A percentile compares a stretch with the other conserved stretches of the same genome.
These are phyloP conservation scores for Periophthalmodon schlosseri DNA, from an alignment of 2,113 vertebrate genomes.

Conservation along the genomic window DNA sequence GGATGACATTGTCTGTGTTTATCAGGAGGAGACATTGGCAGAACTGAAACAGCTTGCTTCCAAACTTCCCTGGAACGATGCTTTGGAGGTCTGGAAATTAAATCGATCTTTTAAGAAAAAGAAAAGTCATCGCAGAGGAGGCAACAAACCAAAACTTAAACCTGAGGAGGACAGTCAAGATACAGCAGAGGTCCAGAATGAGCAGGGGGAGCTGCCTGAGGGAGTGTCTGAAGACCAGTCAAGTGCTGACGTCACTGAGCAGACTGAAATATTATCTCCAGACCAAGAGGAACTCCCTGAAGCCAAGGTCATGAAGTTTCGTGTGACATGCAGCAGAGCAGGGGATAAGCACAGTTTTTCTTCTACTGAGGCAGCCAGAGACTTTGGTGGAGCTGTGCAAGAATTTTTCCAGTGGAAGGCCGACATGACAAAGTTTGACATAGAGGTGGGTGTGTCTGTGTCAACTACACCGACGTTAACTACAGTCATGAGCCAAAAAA, in stretches of 20 bases:
- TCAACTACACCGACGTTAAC: background rate
- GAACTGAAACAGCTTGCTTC: slow-evolving; percentile 87
- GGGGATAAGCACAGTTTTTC: slow-evolving; percentile 95
- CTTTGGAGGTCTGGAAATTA: slow-evolving; percentile 88
- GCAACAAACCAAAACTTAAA: slow-evolving; percentile 50
- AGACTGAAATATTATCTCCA: slow-evolving; percentile 13
- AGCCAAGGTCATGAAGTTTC: slow-evolving; percentile 80
- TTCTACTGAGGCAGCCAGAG: slow-evolving; percentile 92
- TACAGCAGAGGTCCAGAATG: slow-evolving; percentile 12
- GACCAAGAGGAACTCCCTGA: slow-evolving; percentile 40
- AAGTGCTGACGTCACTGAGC: background rate
- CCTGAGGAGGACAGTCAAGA: slow-evolving; percentile 39
- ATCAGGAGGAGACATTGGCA: slow-evolving; percentile 86
- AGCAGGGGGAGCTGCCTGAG: slow-evolving; percentile 36
- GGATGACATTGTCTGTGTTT: slow-evolving; percentile 5
- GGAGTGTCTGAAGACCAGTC: slow-evolving; percentile 19
- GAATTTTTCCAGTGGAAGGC: slow-evolving; percentile 97
- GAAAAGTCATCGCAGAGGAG: slow-evolving; percentile 81
- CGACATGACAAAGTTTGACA: slow-evolving; percentile 97
- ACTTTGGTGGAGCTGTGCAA: slow-evolving; percentile 94
- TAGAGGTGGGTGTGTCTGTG: slow-evolving; percentile 83
- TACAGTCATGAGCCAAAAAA: slow-evolving; percentile 11
- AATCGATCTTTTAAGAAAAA: slow-evolving; percentile 91
- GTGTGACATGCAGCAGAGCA: slow-evolving; percentile 92
- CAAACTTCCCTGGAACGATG: slow-evolving; percentile 84